A percentile compares a stretch with the other conserved stretches of the same genome.
These are phyloP conservation scores for Mastacembelus armatus DNA, from an alignment of 2,797 vertebrate species.

Conservation along the genomic window DNA sequence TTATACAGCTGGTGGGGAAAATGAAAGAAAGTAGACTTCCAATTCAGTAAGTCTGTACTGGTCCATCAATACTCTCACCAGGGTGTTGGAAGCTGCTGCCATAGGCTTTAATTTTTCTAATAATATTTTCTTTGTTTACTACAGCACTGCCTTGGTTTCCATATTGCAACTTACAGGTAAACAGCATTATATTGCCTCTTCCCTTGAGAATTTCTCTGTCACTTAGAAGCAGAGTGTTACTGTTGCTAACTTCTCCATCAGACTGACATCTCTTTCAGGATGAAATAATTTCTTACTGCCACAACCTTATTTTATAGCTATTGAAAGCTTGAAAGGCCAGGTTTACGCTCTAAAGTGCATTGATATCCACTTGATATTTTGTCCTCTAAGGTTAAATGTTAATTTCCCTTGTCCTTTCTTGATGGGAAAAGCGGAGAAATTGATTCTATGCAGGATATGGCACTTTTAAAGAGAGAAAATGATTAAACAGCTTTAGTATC, in stretches of 20 bases:
- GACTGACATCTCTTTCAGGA: conserved; percentile 15
- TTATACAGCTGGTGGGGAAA: not conserved
- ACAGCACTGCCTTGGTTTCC: conserved; percentile 9
- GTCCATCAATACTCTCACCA: not conserved
- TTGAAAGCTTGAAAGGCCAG: conserved; percentile 4
- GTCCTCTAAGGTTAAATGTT: conserved; percentile 31
- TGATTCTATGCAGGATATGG: conserved; percentile 12
- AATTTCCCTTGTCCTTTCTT: conserved; percentile 28
- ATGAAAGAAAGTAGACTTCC: not conserved
- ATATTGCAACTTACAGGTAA: conserved; percentile 35
- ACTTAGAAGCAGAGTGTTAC: conserved; percentile 29
- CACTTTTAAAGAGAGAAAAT: not conserved
- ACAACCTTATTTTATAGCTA: conserved; percentile 12
- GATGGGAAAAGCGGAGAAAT: conserved; percentile 4
- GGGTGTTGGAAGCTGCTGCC: not conserved
- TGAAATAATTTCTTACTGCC: conserved; percentile 13
- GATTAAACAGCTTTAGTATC: not conserved
- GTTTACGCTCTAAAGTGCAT: not conserved
- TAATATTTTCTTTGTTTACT: conserved; percentile 28
- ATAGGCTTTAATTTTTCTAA: conserved; percentile 14
- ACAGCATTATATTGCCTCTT: conserved; percentile 27
- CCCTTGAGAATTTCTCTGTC: conserved; percentile 32
- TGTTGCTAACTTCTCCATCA: conserved; percentile 21
- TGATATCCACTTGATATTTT: conserved; percentile 21
- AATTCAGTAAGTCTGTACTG: conserved; percentile 1